phyloP scores from a whole-genome alignment of 1,140 invertebrate species.

The Brachionus angularis region DNA sequence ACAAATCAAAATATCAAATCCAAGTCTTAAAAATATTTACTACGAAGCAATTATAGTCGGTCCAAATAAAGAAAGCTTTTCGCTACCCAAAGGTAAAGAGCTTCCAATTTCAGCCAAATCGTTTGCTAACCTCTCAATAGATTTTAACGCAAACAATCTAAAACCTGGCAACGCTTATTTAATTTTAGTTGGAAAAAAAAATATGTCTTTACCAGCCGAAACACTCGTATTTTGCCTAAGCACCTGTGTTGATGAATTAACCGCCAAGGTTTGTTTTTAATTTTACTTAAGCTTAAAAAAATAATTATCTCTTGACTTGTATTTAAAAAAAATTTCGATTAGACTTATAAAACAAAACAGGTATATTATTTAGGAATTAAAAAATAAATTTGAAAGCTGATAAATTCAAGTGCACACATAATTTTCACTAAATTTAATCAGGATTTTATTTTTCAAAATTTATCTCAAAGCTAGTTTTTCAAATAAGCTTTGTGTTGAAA shows the following conservation, averaged over 20 bases:
- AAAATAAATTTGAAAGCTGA: too few relatives aligned
- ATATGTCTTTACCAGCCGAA: constrained; percentile 50
- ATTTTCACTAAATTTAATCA: too few relatives aligned
- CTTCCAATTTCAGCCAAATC: constrained; percentile 51
- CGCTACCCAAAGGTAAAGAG: constrained; percentile 51
- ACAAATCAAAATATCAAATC: constrained; percentile 56
- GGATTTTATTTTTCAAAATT: constrained; percentile 23
- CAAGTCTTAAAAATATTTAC: constrained; percentile 52
- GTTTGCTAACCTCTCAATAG: constrained; percentile 50
- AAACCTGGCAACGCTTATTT: constrained; percentile 54
- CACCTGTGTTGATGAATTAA: constrained; percentile 53
- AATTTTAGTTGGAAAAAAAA: constrained; percentile 52
- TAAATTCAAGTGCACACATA: too few relatives aligned
- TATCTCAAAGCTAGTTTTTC: too few relatives aligned
- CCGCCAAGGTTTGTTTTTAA: constrained; percentile 50
- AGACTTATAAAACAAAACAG: too few relatives aligned
- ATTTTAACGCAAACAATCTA: constrained; percentile 55
- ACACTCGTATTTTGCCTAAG: constrained; percentile 54
- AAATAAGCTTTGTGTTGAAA: too few relatives aligned
- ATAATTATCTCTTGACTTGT: neutral
- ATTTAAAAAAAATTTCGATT: too few relatives aligned
- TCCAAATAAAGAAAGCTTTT: constrained; percentile 52
- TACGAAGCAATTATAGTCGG: constrained; percentile 56
- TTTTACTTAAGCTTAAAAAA: neutral
- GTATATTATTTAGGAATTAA: too few relatives aligned